These are phyloP conservation scores for Macrostomum lignano DNA, from an alignment of 1,140 invertebrate genomes.

Conservation along the genomic window DNA sequence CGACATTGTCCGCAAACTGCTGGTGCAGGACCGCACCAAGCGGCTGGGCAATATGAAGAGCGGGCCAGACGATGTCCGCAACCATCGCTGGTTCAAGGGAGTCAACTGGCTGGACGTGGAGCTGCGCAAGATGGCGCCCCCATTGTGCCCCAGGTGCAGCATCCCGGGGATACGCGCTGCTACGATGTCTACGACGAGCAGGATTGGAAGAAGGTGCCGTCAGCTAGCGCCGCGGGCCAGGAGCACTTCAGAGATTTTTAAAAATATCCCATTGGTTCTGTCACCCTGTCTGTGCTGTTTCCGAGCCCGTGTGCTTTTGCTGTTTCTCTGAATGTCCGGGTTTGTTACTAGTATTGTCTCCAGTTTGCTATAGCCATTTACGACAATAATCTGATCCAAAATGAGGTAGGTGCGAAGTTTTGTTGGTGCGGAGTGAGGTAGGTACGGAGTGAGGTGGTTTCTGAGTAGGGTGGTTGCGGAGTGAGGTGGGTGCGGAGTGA, in stretches of 20 bases:
- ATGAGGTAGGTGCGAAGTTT: too few species aligned
- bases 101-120: conserved; percentile 62
- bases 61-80: conserved; percentile 63
- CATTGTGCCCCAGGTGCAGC: conserved; percentile 55
- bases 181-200: conserved; percentile 80
- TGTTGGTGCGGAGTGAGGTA: too few species aligned
- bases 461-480: too few species aligned
- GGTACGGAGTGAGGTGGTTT: too few species aligned
- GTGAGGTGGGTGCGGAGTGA: too few species aligned
- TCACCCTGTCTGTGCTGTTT: too few species aligned
- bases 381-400: too few species aligned
- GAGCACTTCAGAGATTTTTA: conserved; percentile 64
- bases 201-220: conserved; percentile 46
- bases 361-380: too few species aligned
- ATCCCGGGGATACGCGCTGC: conserved; percentile 68
- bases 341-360: too few species aligned
- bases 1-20: conserved; percentile 68
- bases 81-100: conserved; percentile 73
- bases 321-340: too few species aligned
- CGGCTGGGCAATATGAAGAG: conserved; percentile 75
- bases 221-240: conserved; percentile 45
- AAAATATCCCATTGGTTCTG: conserved; percentile 17
- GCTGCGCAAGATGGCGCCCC: conserved; percentile 52
- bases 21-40: conserved; percentile 64
- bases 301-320: too few species aligned